Percentiles rank a stretch among this genome's conserved stretches.
Conservation (phyloP, 1,140 invertebrate species). For the Aphaenogaster rudis region DNA sequence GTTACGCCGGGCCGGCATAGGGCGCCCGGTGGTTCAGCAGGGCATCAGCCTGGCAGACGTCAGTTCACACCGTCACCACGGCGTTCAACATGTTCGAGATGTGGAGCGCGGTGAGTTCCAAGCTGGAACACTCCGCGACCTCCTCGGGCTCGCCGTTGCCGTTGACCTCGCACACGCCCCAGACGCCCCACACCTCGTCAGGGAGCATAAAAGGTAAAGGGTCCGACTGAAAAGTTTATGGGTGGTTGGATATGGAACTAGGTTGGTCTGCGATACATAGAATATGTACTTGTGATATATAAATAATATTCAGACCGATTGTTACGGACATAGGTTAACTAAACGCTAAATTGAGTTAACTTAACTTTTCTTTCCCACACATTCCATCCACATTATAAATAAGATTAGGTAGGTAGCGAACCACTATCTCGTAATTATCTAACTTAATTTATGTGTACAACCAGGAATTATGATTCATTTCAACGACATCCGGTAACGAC, state of each 20-base stretch:
- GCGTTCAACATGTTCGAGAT: conserved; percentile 94
- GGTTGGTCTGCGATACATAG: not conserved
- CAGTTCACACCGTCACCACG: conserved; percentile 82
- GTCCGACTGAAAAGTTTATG: not conserved
- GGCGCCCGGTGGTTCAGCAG: conserved; percentile 65
- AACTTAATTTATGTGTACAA: not conserved
- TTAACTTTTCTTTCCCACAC: not conserved
- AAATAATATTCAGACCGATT: not conserved
- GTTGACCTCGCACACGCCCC: conserved; percentile 86
- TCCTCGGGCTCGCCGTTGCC: conserved; percentile 86
- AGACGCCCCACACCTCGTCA: conserved; percentile 92
- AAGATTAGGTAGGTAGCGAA: not conserved
- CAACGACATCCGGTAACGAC: not conserved
- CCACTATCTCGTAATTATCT: not conserved
- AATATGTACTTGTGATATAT: not conserved
- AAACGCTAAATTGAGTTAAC: not conserved
- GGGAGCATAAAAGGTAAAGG: conserved; percentile 94
- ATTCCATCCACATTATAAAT: not conserved
- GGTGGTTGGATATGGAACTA: not conserved
- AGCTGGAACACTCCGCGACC: conserved; percentile 90
- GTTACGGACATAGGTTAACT: not conserved
- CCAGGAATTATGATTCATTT: not conserved
- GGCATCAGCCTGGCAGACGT: conserved; percentile 70
- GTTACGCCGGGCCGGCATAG: conserved; percentile 67
- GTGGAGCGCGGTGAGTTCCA: conserved; percentile 94